phyloP scores from a whole-genome alignment of 2,888 invertebrate genomes.

The Epirrhoe tristata region DNA sequence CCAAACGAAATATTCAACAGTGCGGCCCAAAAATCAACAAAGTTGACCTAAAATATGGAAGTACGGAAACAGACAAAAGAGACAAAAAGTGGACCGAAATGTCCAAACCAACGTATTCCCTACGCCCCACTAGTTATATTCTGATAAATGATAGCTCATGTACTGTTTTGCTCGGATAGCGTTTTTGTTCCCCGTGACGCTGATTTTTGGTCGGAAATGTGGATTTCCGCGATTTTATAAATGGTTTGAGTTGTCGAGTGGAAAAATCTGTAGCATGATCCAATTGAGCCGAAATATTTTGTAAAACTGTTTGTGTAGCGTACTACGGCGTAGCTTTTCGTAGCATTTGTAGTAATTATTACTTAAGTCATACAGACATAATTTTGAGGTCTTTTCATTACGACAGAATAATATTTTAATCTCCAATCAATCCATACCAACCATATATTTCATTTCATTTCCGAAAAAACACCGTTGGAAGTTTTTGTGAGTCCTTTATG shows the following conservation, averaged over 20 bases:
- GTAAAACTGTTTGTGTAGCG: not conserved
- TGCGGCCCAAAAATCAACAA: constrained; percentile 32
- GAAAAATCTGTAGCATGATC: constrained; percentile 17
- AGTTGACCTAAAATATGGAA: constrained; percentile 27
- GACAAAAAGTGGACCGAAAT: constrained; percentile 57
- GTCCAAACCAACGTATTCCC: constrained; percentile 71
- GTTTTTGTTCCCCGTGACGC: constrained; percentile 55
- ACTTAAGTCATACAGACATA: too few species aligned
- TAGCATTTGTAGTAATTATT: not conserved
- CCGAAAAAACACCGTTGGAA: not conserved
- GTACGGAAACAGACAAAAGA: constrained; percentile 44
- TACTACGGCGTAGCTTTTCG: not conserved
- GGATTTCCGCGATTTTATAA: constrained; percentile 30
- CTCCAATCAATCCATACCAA: too few species aligned
- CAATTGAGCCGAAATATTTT: not conserved
- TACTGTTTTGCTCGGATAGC: constrained; percentile 58
- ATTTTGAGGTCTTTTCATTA: too few species aligned
- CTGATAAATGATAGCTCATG: constrained; percentile 79
- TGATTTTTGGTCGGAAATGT: constrained; percentile 28
- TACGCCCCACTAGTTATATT: constrained; percentile 79
- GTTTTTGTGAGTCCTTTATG: not conserved
- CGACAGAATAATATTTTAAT: too few species aligned
- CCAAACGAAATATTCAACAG: constrained; percentile 29
- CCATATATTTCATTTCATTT: too few species aligned
- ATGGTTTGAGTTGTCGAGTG: constrained; percentile 18